Evolutionary conservation across 1,140 invertebrate species (phyloP), one percentile per base, ranked within the genome.

Genomic region (Mesaphorura yosii): DNA sequence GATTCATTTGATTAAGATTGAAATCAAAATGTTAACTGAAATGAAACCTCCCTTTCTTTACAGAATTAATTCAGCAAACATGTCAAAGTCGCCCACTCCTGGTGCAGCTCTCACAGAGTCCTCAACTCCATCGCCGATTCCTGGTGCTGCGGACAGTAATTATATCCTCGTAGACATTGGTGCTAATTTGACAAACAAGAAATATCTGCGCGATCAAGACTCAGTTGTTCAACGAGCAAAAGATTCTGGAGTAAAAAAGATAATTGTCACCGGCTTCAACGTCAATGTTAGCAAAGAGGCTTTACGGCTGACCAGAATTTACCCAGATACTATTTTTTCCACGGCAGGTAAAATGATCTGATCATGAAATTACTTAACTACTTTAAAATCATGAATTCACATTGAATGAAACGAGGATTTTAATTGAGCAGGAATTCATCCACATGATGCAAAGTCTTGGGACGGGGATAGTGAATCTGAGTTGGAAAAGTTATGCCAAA

Each of bases 361-460:
- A 51, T 40, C 6, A 37, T 31, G 25, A 39, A 53, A 44, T 45
- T 54, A n/a, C 46, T 23, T 1, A 42, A 48, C 38, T 25, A 48
- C 46, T 20, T 47, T 25, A 3, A 41, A n/a, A 44, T 5, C 26
- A 25, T 25, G 25, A 22, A 34, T 51, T 2, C 31, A 25, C 40
- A n/a, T 14, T 37, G n/a, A n/a, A n/a, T n/a, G n/a, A n/a, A n/a
- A n/a, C n/a, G n/a, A 3, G 48, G 22, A 6, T 23, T 39, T 46
- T 14, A 19, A 17, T 38, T 57, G 17, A n/a, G 12, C 58, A 86
- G 84, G 88, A 58, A 83, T 96, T 53, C 90, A 95, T 73, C 90
- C 91, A 7, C 89, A 94, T 70, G 91, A 95, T 74, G 89, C 91
- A 1, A 94, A 93, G 72, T 86, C 85, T 2, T 94, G 89, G 80